Evolutionary conservation across 2,113 vertebrate genomes (phyloP).

Genomic region (Cavia porcellus): DNA sequence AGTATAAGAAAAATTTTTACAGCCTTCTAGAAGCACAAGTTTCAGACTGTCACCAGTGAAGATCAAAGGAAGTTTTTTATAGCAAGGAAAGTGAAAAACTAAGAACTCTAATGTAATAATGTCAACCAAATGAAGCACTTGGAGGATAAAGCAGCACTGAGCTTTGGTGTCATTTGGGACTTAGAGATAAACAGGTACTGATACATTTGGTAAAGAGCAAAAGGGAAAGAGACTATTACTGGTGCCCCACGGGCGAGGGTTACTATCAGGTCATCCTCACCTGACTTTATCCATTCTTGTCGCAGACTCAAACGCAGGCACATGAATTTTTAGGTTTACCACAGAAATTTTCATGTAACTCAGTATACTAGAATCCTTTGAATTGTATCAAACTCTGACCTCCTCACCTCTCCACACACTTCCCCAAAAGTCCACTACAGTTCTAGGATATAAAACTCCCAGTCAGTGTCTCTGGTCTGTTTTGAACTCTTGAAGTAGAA

Average conservation of each 20-base stretch:
- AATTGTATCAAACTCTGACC: neutral
- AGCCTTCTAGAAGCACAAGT: neutral
- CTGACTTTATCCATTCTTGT: neutral
- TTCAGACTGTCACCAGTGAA: neutral
- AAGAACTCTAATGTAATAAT: neutral
- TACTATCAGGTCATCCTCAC: neutral
- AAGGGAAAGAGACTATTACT: neutral
- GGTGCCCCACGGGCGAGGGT: neutral
- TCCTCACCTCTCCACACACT: neutral
- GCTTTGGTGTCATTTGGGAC: neutral
- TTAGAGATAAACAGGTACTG: neutral
- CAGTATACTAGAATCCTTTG: neutral
- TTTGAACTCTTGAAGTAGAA: neutral
- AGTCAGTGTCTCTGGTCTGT: neutral
- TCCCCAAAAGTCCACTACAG: neutral
- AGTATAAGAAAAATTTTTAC: neutral
- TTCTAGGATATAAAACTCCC: neutral
- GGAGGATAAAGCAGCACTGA: neutral
- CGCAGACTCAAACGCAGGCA: neutral
- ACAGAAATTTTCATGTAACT: neutral
- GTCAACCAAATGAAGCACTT: neutral
- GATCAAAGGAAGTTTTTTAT: neutral
- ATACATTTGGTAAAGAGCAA: neutral
- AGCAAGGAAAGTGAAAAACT: slow-evolving; percentile 16
- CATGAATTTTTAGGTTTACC: neutral